Percentiles rank a stretch among this genome's conserved stretches.
Evolutionary conservation across 2,113 vertebrate genomes (phyloP).

Genomic region (Gila orcuttii): DNA sequence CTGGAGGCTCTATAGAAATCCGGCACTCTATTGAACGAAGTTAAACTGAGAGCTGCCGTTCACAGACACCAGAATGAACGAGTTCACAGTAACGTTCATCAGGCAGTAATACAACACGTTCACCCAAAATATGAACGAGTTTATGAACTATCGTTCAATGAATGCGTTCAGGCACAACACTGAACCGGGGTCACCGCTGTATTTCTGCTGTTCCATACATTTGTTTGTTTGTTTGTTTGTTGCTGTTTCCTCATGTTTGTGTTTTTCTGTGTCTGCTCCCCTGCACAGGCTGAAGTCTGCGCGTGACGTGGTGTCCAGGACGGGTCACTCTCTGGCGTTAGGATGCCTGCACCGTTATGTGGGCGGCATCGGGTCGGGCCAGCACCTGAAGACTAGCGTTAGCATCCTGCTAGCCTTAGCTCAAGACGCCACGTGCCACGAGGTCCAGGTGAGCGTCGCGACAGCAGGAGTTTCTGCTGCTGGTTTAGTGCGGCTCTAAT

Average conservation of each 20-base stretch:
- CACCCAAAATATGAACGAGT: too few relatives aligned
- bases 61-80: too few relatives aligned
- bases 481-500: neutral
- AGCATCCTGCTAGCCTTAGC: conserved; percentile 96
- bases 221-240: too few relatives aligned
- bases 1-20: too few relatives aligned
- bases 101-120: too few relatives aligned
- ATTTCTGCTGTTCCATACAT: too few relatives aligned
- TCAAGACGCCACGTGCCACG: conserved; percentile 95
- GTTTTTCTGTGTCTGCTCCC: neutral
- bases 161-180: too few relatives aligned
- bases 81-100: too few relatives aligned
- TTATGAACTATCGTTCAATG: too few relatives aligned
- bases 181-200: too few relatives aligned
- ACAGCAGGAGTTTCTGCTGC: neutral
- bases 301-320: conserved; percentile 96
- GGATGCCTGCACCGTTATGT: conserved; percentile 98
- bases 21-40: too few relatives aligned
- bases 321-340: conserved; percentile 94
- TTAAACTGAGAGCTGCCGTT: too few relatives aligned
- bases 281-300: conserved; percentile 91
- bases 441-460: conserved; percentile 87
- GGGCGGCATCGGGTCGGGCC: conserved; percentile 97
- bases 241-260: neutral
- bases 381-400: conserved; percentile 98